Evolutionary conservation across 2,113 vertebrate genomes (phyloP).

Genomic region (Hippoglossus stenolepis): DNA sequence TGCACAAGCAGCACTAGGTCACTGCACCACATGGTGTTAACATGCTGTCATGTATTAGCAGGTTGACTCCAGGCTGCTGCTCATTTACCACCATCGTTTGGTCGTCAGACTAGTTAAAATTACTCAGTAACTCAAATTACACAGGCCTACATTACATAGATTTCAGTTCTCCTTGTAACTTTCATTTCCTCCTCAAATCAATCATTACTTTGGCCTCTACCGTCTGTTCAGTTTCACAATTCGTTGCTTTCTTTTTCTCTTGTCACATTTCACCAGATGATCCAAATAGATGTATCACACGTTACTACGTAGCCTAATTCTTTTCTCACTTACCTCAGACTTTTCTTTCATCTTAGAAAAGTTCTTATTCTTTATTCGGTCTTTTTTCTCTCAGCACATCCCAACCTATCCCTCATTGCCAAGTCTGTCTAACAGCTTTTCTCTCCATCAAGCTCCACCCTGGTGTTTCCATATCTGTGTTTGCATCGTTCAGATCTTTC

Average conservation of each 20-base stretch:
- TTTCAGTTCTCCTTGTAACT: neutral
- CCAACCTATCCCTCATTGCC: too few species aligned
- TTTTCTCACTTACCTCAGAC: neutral
- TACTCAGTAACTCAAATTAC: neutral
- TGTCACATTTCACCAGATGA: neutral
- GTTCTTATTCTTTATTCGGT: neutral
- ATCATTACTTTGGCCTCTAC: neutral
- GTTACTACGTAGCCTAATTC: neutral
- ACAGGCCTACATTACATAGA: neutral
- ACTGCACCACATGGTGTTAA: conserved; percentile 20
- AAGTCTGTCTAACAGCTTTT: neutral
- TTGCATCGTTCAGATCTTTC: conserved; percentile 1
- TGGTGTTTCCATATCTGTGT: neutral
- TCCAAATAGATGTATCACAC: neutral
- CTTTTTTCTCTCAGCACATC: neutral
- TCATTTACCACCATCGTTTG: neutral
- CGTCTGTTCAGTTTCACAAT: neutral
- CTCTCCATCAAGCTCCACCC: neutral
- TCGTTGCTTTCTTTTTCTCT: neutral
- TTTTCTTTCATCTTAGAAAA: neutral
- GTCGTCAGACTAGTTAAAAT: too few species aligned
- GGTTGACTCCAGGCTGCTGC: neutral
- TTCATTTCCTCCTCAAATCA: neutral
- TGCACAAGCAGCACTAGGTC: conserved; percentile 45
- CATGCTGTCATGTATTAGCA: conserved; percentile 3